Percentiles rank a stretch among this genome's conserved stretches.
phyloP scores from a whole-genome alignment of 2,888 invertebrate species.

The Acanthopleura granulata region DNA sequence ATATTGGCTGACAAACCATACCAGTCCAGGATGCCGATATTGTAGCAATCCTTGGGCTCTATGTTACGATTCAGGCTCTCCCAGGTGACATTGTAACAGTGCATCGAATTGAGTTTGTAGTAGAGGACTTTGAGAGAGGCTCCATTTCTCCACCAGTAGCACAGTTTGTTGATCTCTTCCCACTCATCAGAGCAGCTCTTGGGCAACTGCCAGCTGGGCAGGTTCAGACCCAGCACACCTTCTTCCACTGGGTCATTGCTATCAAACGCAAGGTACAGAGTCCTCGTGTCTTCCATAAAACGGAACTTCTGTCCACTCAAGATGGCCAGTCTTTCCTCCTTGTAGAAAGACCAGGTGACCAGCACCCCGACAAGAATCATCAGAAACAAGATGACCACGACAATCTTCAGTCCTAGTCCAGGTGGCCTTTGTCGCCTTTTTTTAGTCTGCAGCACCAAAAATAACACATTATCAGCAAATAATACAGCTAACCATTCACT shows the following conservation, averaged over 20 bases:
- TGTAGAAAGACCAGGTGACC: conserved; percentile 51
- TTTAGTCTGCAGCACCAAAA: conserved; percentile 45
- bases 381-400: conserved; percentile 49
- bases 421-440: conserved; percentile 37
- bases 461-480: conserved; percentile 20
- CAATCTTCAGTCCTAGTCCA: conserved; percentile 49
- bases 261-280: conserved; percentile 36
- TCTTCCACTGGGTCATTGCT: conserved; percentile 25
- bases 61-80: conserved; percentile 78
- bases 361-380: conserved; percentile 47
- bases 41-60: conserved; percentile 85
- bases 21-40: conserved; percentile 53
- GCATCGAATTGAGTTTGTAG: conserved; percentile 35
- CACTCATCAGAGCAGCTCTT: conserved; percentile 46
- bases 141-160: conserved; percentile 52
- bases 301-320: conserved; percentile 44
- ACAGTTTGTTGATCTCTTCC: conserved; percentile 41
- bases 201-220: conserved; percentile 55
- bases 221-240: conserved; percentile 41
- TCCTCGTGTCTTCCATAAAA: conserved; percentile 44
- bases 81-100: conserved; percentile 89
- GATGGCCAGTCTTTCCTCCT: conserved; percentile 40
- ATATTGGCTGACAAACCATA: conserved; percentile 48
- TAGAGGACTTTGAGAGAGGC: conserved; percentile 47
- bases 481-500: neutral